Evolutionary conservation across 2,797 vertebrate genomes (phyloP).

Genomic region (Phoeniculus purpureus): DNA sequence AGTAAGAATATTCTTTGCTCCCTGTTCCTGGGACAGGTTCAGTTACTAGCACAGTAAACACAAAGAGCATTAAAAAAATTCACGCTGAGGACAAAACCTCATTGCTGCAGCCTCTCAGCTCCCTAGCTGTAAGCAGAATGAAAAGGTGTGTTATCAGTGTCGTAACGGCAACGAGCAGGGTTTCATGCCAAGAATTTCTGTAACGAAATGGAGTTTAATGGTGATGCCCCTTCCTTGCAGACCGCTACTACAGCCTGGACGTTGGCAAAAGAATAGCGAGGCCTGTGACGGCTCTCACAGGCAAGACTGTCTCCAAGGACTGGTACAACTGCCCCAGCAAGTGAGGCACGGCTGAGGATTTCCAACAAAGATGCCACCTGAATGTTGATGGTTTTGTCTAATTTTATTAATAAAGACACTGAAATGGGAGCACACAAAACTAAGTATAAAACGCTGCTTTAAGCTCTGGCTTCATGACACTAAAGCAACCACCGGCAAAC

Average conservation of each 20-base stretch:
- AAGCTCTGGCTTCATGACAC: constrained; percentile 63
- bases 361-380: constrained; percentile 29
- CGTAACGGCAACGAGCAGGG: too few relatives aligned
- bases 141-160: background rate
- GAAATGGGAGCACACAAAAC: constrained; percentile 74
- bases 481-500: constrained; percentile 73
- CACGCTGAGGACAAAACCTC: background rate
- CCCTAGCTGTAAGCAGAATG: background rate
- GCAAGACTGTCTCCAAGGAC: constrained; percentile 80
- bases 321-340: constrained; percentile 88
- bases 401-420: constrained; percentile 88
- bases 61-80: background rate
- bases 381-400: constrained; percentile 64
- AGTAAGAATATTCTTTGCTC: background rate
- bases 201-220: background rate
- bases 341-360: constrained; percentile 24
- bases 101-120: background rate
- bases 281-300: constrained; percentile 76
- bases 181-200: too few relatives aligned
- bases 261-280: constrained; percentile 79
- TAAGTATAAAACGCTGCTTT: constrained; percentile 79
- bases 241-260: constrained; percentile 87
- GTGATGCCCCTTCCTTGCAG: constrained; percentile 73
- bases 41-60: background rate
- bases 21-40: background rate